A percentile compares a stretch with the other conserved stretches of the same genome.
These are phyloP conservation scores for Antheraea pernyi DNA, from an alignment of 1,140 invertebrate genomes.

Conservation along the genomic window DNA sequence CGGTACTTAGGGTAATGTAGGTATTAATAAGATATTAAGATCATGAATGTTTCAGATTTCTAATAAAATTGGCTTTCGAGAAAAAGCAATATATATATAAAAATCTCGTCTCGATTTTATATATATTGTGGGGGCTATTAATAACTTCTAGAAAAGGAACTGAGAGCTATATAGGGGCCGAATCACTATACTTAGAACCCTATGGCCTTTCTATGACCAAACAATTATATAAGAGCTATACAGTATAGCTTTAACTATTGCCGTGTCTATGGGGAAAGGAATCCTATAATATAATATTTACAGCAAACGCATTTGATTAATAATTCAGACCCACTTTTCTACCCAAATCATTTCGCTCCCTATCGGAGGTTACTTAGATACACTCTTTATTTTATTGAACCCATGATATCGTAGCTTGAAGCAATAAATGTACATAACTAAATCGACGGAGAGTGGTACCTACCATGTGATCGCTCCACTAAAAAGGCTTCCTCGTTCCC, in stretches of 20 bases:
- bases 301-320: constrained; percentile 13
- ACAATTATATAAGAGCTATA: neutral
- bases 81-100: no score
- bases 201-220: no score
- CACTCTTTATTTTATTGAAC: constrained; percentile 19
- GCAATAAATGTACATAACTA: neutral
- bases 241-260: neutral
- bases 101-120: no score
- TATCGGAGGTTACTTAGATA: constrained; percentile 9
- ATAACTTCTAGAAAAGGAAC: no score
- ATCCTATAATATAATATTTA: neutral
- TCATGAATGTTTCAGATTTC: no score
- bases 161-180: no score
- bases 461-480: constrained; percentile 2
- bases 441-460: neutral
- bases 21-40: no score
- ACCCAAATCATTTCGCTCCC: constrained; percentile 16
- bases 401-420: constrained; percentile 12
- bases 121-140: no score
- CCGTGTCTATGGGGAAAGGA: neutral
- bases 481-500: neutral
- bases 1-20: no score
- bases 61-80: no score
- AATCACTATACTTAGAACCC: no score
- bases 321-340: constrained; percentile 24